Evolutionary conservation across 2,888 invertebrate species (phyloP).

Genomic region (Xestia c-nigrum): DNA sequence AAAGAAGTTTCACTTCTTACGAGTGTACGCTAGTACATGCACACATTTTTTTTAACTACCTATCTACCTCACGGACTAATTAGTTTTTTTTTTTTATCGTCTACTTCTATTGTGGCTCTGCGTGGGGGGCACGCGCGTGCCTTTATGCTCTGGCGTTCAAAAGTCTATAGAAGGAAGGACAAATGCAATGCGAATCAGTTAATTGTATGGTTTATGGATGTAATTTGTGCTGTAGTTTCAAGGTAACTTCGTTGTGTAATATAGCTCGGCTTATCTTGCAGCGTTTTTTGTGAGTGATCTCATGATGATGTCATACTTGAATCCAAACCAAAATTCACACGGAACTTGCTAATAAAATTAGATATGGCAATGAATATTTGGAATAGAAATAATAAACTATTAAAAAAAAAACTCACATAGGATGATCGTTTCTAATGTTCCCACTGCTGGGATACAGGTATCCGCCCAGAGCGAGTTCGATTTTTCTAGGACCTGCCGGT

Average conservation of each 20-base stretch:
- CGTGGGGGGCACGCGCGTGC: no score
- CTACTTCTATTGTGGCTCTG: no score
- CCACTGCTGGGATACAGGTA: background rate
- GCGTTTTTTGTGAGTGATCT: constrained; percentile 68
- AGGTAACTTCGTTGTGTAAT: constrained; percentile 45
- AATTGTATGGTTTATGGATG: constrained; percentile 16
- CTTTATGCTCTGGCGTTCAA: no score
- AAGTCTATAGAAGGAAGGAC: background rate
- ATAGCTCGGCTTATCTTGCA: constrained; percentile 48
- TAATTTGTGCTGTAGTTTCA: constrained; percentile 40
- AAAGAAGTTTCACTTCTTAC: no score
- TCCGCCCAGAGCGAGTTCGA: background rate
- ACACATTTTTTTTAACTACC: no score
- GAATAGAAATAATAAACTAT: background rate
- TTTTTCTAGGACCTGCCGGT: background rate
- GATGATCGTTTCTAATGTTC: background rate
- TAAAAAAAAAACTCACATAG: background rate
- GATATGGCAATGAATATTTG: constrained; percentile 21
- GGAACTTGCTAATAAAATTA: constrained; percentile 38
- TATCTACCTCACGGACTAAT: no score
- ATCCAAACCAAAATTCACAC: constrained; percentile 43
- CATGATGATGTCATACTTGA: constrained; percentile 65
- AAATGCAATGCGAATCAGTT: constrained; percentile 8
- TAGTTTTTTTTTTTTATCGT: no score
- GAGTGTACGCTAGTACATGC: no score